Evolutionary conservation across 2,797 vertebrate genomes (phyloP).

Genomic region (Vireo griseus): DNA sequence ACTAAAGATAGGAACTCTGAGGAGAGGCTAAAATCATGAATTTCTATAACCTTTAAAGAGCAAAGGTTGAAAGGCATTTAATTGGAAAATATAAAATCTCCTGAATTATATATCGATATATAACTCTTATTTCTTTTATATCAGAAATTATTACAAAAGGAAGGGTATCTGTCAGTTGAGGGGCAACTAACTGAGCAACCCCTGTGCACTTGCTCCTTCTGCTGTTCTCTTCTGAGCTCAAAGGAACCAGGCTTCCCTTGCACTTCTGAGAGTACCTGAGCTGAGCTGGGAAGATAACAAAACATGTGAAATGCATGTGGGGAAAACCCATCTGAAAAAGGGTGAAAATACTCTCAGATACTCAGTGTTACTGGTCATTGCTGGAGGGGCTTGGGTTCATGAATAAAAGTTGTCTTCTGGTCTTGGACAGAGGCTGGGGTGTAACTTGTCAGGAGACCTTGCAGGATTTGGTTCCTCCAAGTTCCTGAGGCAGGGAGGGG

Average conservation of each 20-base stretch:
- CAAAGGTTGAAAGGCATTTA: slow-evolving; percentile 62
- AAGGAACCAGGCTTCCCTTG: neutral
- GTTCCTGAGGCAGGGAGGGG: neutral
- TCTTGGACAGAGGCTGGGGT: neutral
- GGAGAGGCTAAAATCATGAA: slow-evolving; percentile 54
- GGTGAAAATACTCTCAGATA: neutral
- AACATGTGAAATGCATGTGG: neutral
- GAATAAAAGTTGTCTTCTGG: neutral
- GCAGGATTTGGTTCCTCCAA: neutral
- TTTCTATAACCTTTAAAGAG: slow-evolving; percentile 69
- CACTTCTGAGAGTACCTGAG: neutral
- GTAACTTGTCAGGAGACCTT: neutral
- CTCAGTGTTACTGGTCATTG: rapidly evolving
- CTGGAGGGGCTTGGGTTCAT: neutral
- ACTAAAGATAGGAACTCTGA: slow-evolving; percentile 51
- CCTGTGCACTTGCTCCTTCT: neutral
- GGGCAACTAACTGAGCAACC: neutral
- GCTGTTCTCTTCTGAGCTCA: neutral
- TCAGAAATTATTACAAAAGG: slow-evolving; percentile 44
- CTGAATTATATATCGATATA: slow-evolving; percentile 55
- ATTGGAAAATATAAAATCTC: slow-evolving; percentile 58
- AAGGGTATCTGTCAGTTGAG: slow-evolving; percentile 4
- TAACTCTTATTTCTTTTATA: slow-evolving; percentile 53
- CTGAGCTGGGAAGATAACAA: neutral
- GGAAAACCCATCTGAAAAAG: neutral